Conservation (phyloP, 1,140 invertebrate genomes). For the Zaprionus ghesquierei region DNA sequence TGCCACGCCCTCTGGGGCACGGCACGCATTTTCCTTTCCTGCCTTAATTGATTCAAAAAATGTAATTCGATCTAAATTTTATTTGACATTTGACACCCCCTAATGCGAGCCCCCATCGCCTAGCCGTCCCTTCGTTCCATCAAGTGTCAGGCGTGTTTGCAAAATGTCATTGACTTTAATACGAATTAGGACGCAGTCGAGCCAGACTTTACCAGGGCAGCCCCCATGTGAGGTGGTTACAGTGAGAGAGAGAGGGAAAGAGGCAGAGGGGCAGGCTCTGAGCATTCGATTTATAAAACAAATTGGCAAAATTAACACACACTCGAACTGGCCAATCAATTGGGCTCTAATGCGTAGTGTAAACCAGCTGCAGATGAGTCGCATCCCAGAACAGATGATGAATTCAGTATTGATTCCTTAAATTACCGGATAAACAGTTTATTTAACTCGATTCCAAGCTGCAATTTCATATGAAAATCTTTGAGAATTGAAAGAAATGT, state of each 20-base stretch:
- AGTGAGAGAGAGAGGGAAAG: too few species aligned
- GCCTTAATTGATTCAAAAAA: conserved; percentile 65
- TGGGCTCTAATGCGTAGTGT: conserved; percentile 11
- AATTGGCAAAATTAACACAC: conserved; percentile 18
- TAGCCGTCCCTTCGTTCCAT: not conserved
- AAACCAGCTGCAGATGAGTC: not conserved
- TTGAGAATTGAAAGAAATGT: too few species aligned
- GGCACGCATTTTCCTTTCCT: conserved; percentile 10
- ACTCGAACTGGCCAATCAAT: not conserved
- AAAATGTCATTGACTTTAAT: conserved; percentile 32
- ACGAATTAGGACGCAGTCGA: conserved; percentile 27
- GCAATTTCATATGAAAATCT: too few species aligned
- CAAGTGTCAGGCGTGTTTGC: conserved; percentile 27
- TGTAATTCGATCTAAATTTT: conserved; percentile 62
- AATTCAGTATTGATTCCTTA: conserved; percentile 2
- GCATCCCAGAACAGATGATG: not conserved
- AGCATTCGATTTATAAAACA: conserved; percentile 9
- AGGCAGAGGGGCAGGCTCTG: not conserved
- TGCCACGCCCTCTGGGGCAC: conserved; percentile 22
- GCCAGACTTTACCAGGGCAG: not conserved
- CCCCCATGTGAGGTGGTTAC: conserved; percentile 17
- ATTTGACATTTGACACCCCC: conserved; percentile 25
- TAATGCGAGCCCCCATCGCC: conserved; percentile 15
- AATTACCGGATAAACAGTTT: not conserved
- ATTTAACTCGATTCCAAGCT: not conserved